Base-by-base conservation (phyloP, 2,888 invertebrate species). In the Belgica antarctica region DNA sequence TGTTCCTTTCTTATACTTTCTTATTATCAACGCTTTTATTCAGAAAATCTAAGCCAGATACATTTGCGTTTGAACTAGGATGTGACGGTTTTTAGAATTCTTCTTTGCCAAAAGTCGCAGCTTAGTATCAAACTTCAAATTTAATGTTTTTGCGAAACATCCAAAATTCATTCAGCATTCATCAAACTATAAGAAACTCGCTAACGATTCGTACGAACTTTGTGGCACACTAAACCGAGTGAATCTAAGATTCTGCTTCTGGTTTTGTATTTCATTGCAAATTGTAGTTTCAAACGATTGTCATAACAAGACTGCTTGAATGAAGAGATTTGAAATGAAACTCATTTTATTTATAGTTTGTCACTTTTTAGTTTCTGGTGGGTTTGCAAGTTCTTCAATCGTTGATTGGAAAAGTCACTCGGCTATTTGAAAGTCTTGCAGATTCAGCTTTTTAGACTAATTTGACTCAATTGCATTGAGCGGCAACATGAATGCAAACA, bases 1-100 rank as follows among this genome's bases (percentile, higher is more conserved):
- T 72, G 71, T 71, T 41, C 28, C 71, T 72, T 10, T 74, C 74
- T 72, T 34, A 65, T 65, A 65, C 22, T 15, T 66, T 46, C 41
- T 41, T 46, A n/a, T 4, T 69, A 57, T 57, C 22, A 63, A 36
- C 25, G 36, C 63, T 36, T 25, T 63, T 41, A 41, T 36, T 63
- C 36, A 63, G 28, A 41, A 41, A 41, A 15, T 41, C 41, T 41
- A n/a, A n/a, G n/a, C n/a, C n/a, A n/a, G n/a, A n/a, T n/a, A n/a
- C n/a, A n/a, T n/a, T 41, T 41, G 12, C 22, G 36, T 41, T 41
- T 63, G 22, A 52, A 52, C n/a, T n/a, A n/a, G n/a, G n/a, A n/a
- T n/a, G n/a, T n/a, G n/a, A 41, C 41, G 41, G 15, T 41, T 41
- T 41, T 15, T 10, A 5, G n/a, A n/a, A 12, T 41, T 41, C 15